A percentile compares a stretch with the other conserved stretches of the same genome.
These are phyloP conservation scores for Mus spretus DNA, from an alignment of 2,797 vertebrate species.

Conservation along the genomic window DNA sequence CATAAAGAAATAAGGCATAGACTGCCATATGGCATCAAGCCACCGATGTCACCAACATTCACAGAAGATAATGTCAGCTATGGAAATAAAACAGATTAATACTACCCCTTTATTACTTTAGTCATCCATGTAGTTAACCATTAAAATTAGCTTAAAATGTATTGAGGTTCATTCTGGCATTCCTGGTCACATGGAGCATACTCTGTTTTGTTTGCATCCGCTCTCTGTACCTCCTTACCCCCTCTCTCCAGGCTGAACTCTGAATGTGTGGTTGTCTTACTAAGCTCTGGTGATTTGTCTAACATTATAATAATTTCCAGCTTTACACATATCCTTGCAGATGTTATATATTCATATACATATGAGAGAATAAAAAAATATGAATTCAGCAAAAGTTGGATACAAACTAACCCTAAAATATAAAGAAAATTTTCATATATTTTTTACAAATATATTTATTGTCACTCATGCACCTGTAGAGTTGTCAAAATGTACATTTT, in stretches of 20 bases:
- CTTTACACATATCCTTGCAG: background rate
- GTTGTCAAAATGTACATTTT: background rate
- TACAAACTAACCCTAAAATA: conserved; percentile 38
- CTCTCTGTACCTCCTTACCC: background rate
- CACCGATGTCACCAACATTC: background rate
- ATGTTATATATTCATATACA: background rate
- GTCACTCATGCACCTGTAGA: background rate
- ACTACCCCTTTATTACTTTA: background rate
- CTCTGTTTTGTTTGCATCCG: background rate
- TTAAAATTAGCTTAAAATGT: background rate
- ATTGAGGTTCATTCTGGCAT: background rate
- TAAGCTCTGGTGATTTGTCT: background rate
- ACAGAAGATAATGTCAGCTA: background rate
- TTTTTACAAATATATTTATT: no score
- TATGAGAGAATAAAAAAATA: conserved; percentile 3
- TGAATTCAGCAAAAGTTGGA: conserved; percentile 35
- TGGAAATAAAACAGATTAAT: background rate
- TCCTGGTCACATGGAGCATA: background rate
- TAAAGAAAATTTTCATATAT: background rate
- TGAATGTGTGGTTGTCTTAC: background rate
- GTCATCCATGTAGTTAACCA: no score
- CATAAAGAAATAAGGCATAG: background rate
- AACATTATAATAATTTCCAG: background rate
- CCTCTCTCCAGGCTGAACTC: background rate
- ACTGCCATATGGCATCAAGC: background rate